Conservation (phyloP, 2,888 invertebrate genomes). For the Acleris cristana region DNA sequence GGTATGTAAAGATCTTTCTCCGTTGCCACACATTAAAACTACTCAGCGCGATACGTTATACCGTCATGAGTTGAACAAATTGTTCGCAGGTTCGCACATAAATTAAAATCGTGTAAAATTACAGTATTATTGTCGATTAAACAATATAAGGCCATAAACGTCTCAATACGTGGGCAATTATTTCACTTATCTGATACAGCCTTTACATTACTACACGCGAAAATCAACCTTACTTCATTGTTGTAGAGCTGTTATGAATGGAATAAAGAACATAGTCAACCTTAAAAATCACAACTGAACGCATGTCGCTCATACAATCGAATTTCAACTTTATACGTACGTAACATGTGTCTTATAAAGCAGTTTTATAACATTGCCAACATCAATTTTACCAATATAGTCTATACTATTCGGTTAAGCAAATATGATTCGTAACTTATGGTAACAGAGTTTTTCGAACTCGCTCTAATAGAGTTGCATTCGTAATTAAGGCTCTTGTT, state of each 20-base stretch:
- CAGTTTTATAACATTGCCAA: background rate
- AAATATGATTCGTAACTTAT: background rate
- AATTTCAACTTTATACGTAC: background rate
- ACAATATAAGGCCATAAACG: conserved; percentile 8
- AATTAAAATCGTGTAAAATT: conserved; percentile 7
- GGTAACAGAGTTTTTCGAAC: background rate
- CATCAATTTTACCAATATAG: background rate
- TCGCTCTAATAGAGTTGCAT: background rate
- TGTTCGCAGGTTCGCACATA: background rate
- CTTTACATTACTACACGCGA: background rate
- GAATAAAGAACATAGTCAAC: background rate
- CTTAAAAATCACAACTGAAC: background rate
- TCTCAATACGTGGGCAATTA: conserved; percentile 15
- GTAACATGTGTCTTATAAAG: background rate
- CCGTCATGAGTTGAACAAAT: background rate
- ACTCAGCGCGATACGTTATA: background rate
- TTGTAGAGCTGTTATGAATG: conserved; percentile 2
- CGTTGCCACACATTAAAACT: no score
- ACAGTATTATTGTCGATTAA: conserved; percentile 10
- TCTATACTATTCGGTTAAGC: background rate
- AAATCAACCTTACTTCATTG: background rate
- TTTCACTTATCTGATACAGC: background rate
- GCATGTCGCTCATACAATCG: background rate
- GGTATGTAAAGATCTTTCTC: no score
- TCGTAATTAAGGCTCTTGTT: background rate